These are phyloP conservation scores for Odocoileus virginianus DNA, from an alignment of 2,113 vertebrate species.

Conservation along the genomic window DNA sequence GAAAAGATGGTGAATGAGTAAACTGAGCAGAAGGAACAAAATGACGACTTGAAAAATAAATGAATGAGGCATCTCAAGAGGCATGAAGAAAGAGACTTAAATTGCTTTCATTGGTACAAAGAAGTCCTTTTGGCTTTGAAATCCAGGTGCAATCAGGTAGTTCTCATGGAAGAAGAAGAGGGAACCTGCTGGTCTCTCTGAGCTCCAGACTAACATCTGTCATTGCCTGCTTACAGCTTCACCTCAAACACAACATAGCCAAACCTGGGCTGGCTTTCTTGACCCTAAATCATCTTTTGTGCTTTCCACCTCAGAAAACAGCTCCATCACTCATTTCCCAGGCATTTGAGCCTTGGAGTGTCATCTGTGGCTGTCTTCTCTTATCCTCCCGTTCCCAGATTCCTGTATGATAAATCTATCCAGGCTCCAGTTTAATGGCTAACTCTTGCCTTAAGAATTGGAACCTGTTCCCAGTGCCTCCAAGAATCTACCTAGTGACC, in stretches of 20 bases:
- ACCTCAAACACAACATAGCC: not conserved
- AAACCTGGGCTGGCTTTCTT: not conserved
- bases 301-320: not conserved
- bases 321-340: not conserved
- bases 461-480: not conserved
- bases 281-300: not conserved
- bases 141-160: not conserved
- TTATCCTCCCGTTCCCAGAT: not conserved
- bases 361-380: not conserved
- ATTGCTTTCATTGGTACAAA: not conserved
- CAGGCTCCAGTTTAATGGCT: not conserved
- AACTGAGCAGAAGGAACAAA: slow-evolving; percentile 28
- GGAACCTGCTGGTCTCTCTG: not conserved
- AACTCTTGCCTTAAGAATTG: not conserved
- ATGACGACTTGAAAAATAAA: slow-evolving; percentile 15
- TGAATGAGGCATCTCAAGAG: slow-evolving; percentile 24
- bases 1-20: slow-evolving; percentile 40
- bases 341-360: not conserved
- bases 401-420: not conserved
- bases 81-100: not conserved
- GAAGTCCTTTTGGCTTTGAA: not conserved
- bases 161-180: not conserved
- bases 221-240: not conserved
- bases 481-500: not conserved
- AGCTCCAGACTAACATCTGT: not conserved